Evolutionary conservation across 2,113 vertebrate genomes (phyloP), one percentile per base, ranked within the genome.

Genomic region (Spheniscus mendiculus): DNA sequence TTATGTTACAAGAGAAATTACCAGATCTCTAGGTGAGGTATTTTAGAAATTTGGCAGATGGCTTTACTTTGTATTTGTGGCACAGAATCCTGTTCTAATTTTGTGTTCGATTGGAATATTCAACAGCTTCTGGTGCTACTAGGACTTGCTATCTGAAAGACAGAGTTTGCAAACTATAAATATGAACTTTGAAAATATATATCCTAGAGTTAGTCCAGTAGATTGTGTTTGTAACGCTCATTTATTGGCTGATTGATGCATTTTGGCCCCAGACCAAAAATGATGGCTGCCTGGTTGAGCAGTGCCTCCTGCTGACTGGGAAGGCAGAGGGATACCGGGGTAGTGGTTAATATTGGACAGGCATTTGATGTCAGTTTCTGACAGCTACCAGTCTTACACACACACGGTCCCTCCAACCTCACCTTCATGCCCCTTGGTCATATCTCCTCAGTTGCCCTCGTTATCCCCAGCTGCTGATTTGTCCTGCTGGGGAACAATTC

Each of bases 31-130:
- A 98, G 96, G 97, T 98, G 91, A 98, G 94, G 65, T 94, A 97
- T 85, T 90, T 91, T 94, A 96, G 76, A 76, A 96, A 98, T 98
- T 98, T 98, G 97, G 97, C 98, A 98, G 97, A 98, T 98, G 98
- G 97, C 85, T 98, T 98, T 97, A 96, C 98, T 98, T 98, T 98
- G 96, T 97, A 95, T 98, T 98, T 97, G 97, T 96, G 91, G 97
- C 95, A 96, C 82, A 91, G 97, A 98, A 93, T 94, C 83, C 69
- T 97, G 97, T 94, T 96, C 85, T 96, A 96, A 97, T 97, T 98
- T 98, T 97, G 89, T 94, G 93, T 97, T 96, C 91, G 95, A 97
- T 92, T 98, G 96, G 98, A 97, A 98, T 97, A 97, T 97, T 97
- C 97, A 96, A 96, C 97, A 95, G 94, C 87, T 98, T 98, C 97